Evolutionary conservation across 2,888 invertebrate species (phyloP).

Genomic region (Thymelicus lineola): DNA sequence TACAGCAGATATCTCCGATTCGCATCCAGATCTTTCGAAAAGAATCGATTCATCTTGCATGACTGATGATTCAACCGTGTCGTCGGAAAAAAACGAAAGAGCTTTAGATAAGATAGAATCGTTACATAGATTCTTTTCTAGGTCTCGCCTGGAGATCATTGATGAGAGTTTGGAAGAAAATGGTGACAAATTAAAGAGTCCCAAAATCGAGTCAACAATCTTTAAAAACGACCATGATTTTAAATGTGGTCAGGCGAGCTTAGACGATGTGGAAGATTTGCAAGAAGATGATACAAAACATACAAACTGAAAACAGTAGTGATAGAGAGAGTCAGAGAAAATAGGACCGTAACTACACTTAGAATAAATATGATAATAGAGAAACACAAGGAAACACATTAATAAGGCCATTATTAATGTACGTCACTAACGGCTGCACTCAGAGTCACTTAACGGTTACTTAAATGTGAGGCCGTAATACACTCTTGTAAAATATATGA

Average conservation of each 20-base stretch:
- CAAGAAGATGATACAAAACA: constrained; percentile 60
- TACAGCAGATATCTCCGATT: constrained; percentile 74
- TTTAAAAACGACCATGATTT: constrained; percentile 45
- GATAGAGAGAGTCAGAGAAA: background rate
- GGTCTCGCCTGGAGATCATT: constrained; percentile 77
- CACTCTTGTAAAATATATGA: too few relatives aligned
- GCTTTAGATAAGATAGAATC: constrained; percentile 76
- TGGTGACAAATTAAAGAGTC: constrained; percentile 56
- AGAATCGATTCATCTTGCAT: constrained; percentile 71
- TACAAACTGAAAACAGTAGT: constrained; percentile 12
- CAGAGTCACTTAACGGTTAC: too few relatives aligned
- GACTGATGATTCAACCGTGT: constrained; percentile 72
- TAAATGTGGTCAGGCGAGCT: constrained; percentile 70
- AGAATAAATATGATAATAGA: constrained; percentile 7
- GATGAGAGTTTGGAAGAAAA: constrained; percentile 74
- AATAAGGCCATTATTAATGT: too few relatives aligned
- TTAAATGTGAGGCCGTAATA: too few relatives aligned
- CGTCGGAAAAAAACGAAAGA: constrained; percentile 67
- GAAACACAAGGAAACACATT: constrained; percentile 4
- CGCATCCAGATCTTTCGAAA: constrained; percentile 66
- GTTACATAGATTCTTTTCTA: constrained; percentile 74
- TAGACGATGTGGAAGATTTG: constrained; percentile 78
- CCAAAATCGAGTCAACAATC: constrained; percentile 45
- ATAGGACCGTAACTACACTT: background rate
- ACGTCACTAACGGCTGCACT: too few relatives aligned